Evolutionary conservation across 2,888 invertebrate genomes (phyloP).

Genomic region (Strigamia transsilvanica): DNA sequence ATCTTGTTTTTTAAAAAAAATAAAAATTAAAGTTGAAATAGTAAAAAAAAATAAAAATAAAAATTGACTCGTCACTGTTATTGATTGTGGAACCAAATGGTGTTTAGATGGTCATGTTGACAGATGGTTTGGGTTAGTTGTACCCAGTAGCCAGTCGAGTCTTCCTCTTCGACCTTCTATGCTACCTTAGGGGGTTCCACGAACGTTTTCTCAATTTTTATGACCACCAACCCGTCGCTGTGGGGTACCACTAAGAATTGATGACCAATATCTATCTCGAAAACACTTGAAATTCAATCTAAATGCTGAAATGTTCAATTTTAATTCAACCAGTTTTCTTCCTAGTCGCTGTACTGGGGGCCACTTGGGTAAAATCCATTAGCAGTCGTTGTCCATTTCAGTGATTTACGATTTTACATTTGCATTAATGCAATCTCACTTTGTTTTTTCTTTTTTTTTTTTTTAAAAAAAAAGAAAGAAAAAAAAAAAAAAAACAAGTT

Average conservation of each 20-base stretch:
- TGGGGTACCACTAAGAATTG: background rate
- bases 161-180: background rate
- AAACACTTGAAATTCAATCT: background rate
- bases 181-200: background rate
- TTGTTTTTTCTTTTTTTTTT: background rate
- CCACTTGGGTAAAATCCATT: conserved; percentile 11
- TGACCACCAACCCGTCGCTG: background rate
- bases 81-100: background rate
- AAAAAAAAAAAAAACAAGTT: background rate
- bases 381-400: conserved; percentile 23
- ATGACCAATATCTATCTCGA: background rate
- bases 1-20: too few species aligned
- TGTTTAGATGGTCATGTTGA: background rate
- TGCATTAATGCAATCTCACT: conserved; percentile 12
- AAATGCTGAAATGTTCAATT: background rate
- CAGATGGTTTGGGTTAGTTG: background rate
- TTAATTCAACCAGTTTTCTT: conserved; percentile 10
- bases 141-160: background rate
- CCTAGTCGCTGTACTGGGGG: background rate
- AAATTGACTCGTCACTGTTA: background rate
- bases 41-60: background rate
- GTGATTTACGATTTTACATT: conserved; percentile 27
- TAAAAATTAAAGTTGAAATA: too few species aligned
- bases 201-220: background rate
- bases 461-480: background rate